These are phyloP conservation scores for Zaprionus africanus DNA, from an alignment of 1,140 invertebrate genomes.

Conservation along the genomic window DNA sequence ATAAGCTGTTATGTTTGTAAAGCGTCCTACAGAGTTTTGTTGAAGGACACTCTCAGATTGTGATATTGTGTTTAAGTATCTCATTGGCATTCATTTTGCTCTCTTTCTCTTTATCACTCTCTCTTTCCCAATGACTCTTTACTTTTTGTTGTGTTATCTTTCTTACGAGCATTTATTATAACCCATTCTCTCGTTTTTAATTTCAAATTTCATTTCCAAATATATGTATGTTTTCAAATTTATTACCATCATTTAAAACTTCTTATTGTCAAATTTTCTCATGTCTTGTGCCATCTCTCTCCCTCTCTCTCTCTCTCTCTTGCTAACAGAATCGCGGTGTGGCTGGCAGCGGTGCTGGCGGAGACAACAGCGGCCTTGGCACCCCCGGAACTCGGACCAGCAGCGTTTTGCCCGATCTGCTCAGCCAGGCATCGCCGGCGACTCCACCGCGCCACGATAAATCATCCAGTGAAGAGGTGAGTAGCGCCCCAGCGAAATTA, in stretches of 20 bases:
- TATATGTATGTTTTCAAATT: constrained; percentile 44
- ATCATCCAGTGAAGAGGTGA: constrained; percentile 96
- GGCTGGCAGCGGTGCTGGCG: constrained; percentile 84
- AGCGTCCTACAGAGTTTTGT: constrained; percentile 4
- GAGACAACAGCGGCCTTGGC: constrained; percentile 87
- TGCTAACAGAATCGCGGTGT: constrained; percentile 87
- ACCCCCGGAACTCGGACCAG: constrained; percentile 91
- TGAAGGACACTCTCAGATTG: constrained; percentile 11
- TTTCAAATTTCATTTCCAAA: constrained; percentile 41
- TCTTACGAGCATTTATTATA: constrained; percentile 43
- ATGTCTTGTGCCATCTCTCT: constrained; percentile 17
- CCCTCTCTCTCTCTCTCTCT: constrained; percentile 18
- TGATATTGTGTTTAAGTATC: constrained; percentile 58
- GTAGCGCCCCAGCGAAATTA: constrained; percentile 67
- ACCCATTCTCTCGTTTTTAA: constrained; percentile 45
- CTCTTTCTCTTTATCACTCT: constrained; percentile 29
- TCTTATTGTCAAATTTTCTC: constrained; percentile 36
- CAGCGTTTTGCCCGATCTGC: constrained; percentile 96
- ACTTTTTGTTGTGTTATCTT: constrained; percentile 35
- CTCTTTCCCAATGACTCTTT: constrained; percentile 40
- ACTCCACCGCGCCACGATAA: constrained; percentile 95
- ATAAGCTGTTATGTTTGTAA: neutral
- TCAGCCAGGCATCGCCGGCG: constrained; percentile 93
- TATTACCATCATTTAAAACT: constrained; percentile 39
- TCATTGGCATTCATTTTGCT: constrained; percentile 80